These are phyloP conservation scores for Anseranas semipalmata DNA, from an alignment of 2,113 vertebrate genomes.

Conservation along the genomic window DNA sequence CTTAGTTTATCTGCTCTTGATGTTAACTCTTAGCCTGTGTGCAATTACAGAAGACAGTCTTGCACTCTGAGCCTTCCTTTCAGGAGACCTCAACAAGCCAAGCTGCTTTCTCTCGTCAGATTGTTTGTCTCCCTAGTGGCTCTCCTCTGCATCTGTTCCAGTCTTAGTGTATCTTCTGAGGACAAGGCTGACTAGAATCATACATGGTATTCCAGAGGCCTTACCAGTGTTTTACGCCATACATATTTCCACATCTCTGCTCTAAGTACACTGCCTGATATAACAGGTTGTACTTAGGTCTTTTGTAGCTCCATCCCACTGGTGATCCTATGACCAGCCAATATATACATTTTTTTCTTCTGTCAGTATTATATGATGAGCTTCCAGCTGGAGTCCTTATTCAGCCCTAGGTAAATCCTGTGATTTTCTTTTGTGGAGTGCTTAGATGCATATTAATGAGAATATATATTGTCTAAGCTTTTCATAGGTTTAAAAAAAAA, in stretches of 20 bases:
- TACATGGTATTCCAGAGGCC: not conserved
- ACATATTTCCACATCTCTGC: not conserved
- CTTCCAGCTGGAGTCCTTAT: not conserved
- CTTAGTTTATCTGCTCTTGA: constrained; percentile 18
- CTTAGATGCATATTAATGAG: constrained; percentile 45
- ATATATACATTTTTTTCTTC: not conserved
- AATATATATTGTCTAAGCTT: not conserved
- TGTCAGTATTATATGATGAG: not conserved
- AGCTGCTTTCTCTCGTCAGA: not conserved
- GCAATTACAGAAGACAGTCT: not conserved
- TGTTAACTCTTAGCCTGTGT: constrained; percentile 2
- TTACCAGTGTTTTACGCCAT: not conserved
- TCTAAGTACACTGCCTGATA: not conserved
- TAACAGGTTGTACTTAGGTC: not conserved
- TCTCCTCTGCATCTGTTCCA: not conserved
- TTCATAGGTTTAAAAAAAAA: constrained; percentile 24
- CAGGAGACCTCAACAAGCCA: not conserved
- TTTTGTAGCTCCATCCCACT: not conserved
- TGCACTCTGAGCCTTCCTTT: not conserved
- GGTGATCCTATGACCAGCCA: not conserved
- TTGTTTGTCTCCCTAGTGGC: not conserved
- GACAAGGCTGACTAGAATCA: not conserved
- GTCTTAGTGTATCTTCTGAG: not conserved
- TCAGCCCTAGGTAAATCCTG: constrained; percentile 25
- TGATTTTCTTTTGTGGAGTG: constrained; percentile 21